phyloP scores from a whole-genome alignment of 2,888 invertebrate genomes.

The Noctua comes region DNA sequence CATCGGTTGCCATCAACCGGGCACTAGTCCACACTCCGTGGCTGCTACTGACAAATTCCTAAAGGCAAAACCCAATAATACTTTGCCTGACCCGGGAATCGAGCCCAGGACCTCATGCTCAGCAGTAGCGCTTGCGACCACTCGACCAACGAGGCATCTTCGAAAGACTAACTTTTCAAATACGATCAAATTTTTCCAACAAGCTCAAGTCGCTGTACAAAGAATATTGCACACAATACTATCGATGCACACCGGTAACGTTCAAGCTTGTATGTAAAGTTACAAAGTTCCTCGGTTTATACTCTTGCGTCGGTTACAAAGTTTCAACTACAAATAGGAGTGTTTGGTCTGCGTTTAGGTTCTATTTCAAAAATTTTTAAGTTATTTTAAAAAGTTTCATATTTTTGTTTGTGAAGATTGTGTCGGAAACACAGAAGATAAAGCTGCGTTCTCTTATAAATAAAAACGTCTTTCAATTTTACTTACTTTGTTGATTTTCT shows the following conservation, averaged over 20 bases:
- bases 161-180: conserved; percentile 26
- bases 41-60: no score
- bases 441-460: background rate
- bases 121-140: no score
- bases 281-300: conserved; percentile 27
- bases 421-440: background rate
- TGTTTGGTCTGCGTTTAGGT: conserved; percentile 31
- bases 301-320: conserved; percentile 37
- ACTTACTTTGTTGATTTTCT: background rate
- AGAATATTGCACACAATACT: conserved; percentile 35
- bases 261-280: conserved; percentile 45
- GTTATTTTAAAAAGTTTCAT: conserved; percentile 4
- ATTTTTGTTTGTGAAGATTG: conserved; percentile 2
- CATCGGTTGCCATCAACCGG: no score
- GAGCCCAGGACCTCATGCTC: no score
- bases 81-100: no score
- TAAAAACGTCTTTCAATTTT: background rate
- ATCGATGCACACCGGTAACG: conserved; percentile 37
- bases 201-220: conserved; percentile 13
- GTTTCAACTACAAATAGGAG: conserved; percentile 44
- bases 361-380: conserved; percentile 23
- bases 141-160: background rate
- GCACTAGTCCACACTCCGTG: no score
- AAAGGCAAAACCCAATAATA: no score
- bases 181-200: conserved; percentile 19